Evolutionary conservation across 2,797 vertebrate species (phyloP), one percentile per base, ranked within the genome.

Genomic region (Phoxinus dragarum): DNA sequence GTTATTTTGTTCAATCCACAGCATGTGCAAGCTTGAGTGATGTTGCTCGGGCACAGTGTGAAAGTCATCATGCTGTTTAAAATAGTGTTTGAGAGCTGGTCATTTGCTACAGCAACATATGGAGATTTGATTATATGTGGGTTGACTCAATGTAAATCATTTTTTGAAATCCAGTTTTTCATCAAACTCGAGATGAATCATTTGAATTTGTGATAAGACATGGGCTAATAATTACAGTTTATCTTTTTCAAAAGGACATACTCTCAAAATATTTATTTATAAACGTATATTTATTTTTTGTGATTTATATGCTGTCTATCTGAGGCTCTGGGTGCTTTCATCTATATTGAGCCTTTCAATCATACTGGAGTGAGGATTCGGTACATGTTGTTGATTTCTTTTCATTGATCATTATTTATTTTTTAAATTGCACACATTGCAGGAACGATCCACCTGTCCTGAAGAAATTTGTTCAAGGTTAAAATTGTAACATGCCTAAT

Each of bases 21-120:
- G 82, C 49, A 44, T 66, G 36, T 74, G 74, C 21, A 59, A 17
- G 52, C 49, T 27, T 31, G 80, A 54, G 49, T 72, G 34, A 19
- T 44, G 61, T 44, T 69, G 74, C 44, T 36, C 42, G 61, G 67
- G 31, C 67, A n/a, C 71, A 27, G 77, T 82, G 79, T 84, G 47
- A 84, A 89, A 73, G 66, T 74, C 64, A 56, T 74, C 67, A 44
- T 84, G 82, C 80, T 86, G 73, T 74, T 79, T 36, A 86, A 79
- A 84, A 71, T 52, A 86, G 73, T 83, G 74, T 85, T 87, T 80
- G 11, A 72, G 27, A 81, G 64, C 38, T 68, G 80, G 64, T 72
- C 19, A 38, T 88, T 91, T 80, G 79, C 89, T 89, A 87, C 84
- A 49, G 91, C 93, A 93, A 90, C 93, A 94, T 91, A 93, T 93